A percentile compares a stretch with the other conserved stretches of the same genome.
Evolutionary conservation across 2,888 invertebrate genomes (phyloP).

Genomic region (Chorisops tibialis): DNA sequence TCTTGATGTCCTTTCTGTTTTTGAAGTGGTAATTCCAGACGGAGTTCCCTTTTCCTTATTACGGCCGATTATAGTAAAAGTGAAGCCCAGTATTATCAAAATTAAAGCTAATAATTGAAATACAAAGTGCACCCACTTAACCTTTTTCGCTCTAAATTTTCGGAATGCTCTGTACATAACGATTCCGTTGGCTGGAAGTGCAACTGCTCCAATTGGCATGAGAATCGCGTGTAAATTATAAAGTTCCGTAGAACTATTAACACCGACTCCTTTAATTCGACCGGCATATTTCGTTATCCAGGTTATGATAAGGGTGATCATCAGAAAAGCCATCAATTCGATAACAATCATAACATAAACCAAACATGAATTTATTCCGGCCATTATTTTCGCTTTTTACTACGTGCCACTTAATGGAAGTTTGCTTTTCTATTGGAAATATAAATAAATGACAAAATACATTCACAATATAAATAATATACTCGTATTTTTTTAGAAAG

Average conservation of each 20-base stretch:
- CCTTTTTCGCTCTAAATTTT: background rate
- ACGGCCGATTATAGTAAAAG: slow-evolving; percentile 4
- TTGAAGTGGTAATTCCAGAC: no score
- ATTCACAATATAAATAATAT: slow-evolving; percentile 7
- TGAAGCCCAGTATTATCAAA: slow-evolving; percentile 1
- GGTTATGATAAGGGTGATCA: background rate
- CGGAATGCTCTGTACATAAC: slow-evolving; percentile 7
- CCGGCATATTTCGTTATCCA: slow-evolving; percentile 10
- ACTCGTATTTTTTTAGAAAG: slow-evolving; percentile 6
- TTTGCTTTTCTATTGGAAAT: background rate
- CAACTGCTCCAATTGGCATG: slow-evolving; percentile 6
- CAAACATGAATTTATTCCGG: slow-evolving; percentile 4
- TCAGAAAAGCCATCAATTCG: background rate
- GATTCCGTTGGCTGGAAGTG: slow-evolving; percentile 7
- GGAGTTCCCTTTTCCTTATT: no score
- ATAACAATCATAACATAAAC: slow-evolving; percentile 12
- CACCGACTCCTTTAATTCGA: background rate
- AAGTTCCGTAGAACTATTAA: background rate
- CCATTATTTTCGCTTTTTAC: slow-evolving; percentile 1
- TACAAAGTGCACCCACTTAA: slow-evolving; percentile 12
- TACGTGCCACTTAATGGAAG: background rate
- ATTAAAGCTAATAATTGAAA: slow-evolving; percentile 2
- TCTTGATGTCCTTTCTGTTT: background rate
- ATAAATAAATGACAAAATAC: background rate
- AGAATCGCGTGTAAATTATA: slow-evolving; percentile 4